Conservation (phyloP, 37 sponge, comb jelly and placozoan species). For the Geodia barretti region DNA sequence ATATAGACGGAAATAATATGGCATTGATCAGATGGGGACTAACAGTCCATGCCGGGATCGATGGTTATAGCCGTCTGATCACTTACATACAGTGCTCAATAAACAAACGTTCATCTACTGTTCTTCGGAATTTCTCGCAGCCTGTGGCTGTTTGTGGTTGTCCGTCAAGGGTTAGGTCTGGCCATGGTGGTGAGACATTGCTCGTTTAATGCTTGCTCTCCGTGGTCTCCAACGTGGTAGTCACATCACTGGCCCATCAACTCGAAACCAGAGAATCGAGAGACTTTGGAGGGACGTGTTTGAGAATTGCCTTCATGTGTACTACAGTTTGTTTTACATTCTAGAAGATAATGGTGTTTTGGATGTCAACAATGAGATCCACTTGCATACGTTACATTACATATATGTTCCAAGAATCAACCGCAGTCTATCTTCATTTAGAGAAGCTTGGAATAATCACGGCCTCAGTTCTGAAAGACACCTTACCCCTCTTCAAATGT, state of each 20-base stretch:
- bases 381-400: slow-evolving; percentile 48
- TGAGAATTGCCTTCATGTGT: slow-evolving; percentile 5
- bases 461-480: background rate
- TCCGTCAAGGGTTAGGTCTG: slow-evolving; percentile 42
- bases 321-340: slow-evolving; percentile 37
- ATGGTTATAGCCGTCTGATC: slow-evolving; percentile 49
- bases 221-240: slow-evolving; percentile 24
- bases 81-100: slow-evolving; percentile 13
- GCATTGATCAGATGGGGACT: slow-evolving; percentile 50
- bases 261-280: slow-evolving; percentile 65
- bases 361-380: slow-evolving; percentile 16
- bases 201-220: slow-evolving; percentile 45
- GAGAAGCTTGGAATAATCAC: background rate
- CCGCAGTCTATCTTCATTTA: background rate
- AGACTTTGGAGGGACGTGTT: slow-evolving; percentile 60
- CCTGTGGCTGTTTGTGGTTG: slow-evolving; percentile 28
- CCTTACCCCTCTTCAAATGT: background rate
- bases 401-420: slow-evolving; percentile 16
- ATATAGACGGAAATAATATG: slow-evolving; percentile 64
- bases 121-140: slow-evolving; percentile 14
- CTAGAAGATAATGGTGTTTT: slow-evolving; percentile 32
- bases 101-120: slow-evolving; percentile 53
- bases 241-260: slow-evolving; percentile 35
- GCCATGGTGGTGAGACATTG: slow-evolving; percentile 57
- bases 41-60: slow-evolving; percentile 56